Conservation (phyloP, 2,888 invertebrate species). For the Ichneumoninae sp. region DNA sequence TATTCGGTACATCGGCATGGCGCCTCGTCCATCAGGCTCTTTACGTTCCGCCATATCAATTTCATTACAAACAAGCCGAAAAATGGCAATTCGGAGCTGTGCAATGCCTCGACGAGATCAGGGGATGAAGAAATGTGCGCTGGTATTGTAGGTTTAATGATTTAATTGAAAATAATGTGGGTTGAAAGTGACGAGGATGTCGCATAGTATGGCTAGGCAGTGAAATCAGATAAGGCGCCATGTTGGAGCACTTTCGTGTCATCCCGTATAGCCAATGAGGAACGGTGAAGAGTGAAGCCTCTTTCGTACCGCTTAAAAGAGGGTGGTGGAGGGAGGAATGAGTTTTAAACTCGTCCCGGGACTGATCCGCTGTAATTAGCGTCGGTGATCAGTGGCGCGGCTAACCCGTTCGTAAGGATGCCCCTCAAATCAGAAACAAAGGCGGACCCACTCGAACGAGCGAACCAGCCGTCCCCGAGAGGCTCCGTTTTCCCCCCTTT, state of each 20-base stretch:
- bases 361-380: conserved; percentile 83
- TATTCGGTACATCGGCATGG: not conserved
- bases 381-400: conserved; percentile 83
- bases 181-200: conserved; percentile 19
- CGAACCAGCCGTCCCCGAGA: conserved; percentile 63
- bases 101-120: conserved; percentile 38
- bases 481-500: conserved; percentile 57
- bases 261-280: conserved; percentile 81
- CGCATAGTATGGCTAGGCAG: conserved; percentile 16
- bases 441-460: conserved; percentile 73
- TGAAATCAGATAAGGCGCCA: conserved; percentile 83
- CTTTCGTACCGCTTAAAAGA: conserved; percentile 79
- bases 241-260: conserved; percentile 83
- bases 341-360: conserved; percentile 81
- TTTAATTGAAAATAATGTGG: conserved; percentile 29
- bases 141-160: conserved; percentile 56
- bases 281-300: conserved; percentile 78
- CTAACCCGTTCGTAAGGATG: conserved; percentile 83
- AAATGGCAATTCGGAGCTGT: not conserved
- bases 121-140: conserved; percentile 62
- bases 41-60: not conserved
- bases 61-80: not conserved
- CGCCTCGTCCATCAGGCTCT: not conserved
- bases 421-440: conserved; percentile 82
- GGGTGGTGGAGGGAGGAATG: conserved; percentile 74